Percentiles rank a stretch among this genome's conserved stretches.
Evolutionary conservation across 1,140 invertebrate genomes (phyloP).

Genomic region (Drosophila pseudoobscura): DNA sequence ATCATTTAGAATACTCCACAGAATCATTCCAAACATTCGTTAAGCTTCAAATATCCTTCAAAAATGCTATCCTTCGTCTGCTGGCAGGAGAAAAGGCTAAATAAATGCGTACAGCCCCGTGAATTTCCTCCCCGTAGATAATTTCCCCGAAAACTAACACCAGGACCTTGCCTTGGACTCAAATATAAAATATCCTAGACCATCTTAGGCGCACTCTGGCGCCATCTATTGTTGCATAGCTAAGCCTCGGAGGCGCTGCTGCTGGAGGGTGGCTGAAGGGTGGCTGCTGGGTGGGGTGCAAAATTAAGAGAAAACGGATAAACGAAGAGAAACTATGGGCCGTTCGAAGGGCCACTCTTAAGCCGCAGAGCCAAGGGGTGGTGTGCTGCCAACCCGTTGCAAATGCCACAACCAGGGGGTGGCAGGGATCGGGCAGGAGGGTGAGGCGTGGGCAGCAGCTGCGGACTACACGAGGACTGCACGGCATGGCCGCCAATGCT

Average conservation of each 20-base stretch:
- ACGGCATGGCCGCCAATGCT: slow-evolving; percentile 70
- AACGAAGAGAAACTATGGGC: slow-evolving; percentile 64
- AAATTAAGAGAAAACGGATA: slow-evolving; percentile 65
- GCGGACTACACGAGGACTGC: slow-evolving; percentile 51
- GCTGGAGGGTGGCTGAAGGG: slow-evolving; percentile 1
- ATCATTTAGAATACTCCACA: too few species aligned
- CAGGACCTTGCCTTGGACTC: background rate
- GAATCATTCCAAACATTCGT: too few species aligned
- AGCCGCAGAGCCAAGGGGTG: slow-evolving; percentile 24
- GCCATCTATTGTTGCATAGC: slow-evolving; percentile 62
- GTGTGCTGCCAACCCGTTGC: slow-evolving; percentile 55
- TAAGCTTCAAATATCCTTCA: too few species aligned
- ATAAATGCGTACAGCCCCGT: too few species aligned
- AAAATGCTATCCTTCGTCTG: too few species aligned
- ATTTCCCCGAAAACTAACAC: slow-evolving; percentile 23
- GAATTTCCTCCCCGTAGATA: slow-evolving; percentile 12
- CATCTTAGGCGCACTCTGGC: slow-evolving; percentile 5
- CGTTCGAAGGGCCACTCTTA: slow-evolving; percentile 55
- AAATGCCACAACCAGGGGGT: slow-evolving; percentile 12
- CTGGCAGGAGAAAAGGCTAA: too few species aligned
- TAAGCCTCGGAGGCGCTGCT: background rate
- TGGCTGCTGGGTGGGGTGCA: slow-evolving; percentile 1
- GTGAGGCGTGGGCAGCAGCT: slow-evolving; percentile 42
- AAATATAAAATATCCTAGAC: background rate
- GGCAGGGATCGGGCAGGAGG: background rate